A percentile compares a stretch with the other conserved stretches of the same genome.
phyloP scores from a whole-genome alignment of 2,888 invertebrate genomes.

The Epirrhoe tristata region DNA sequence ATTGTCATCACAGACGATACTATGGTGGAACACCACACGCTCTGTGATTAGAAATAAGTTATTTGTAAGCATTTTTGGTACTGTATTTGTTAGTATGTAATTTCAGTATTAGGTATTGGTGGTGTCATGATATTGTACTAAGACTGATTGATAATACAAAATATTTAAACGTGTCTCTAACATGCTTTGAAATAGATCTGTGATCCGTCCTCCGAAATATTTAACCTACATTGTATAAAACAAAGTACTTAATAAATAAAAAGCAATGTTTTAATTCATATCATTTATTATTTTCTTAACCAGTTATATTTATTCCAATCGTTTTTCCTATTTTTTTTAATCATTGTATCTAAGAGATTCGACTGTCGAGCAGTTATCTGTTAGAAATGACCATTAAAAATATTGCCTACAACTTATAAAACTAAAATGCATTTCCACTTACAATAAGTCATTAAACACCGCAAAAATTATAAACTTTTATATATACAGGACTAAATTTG shows the following conservation, averaged over 20 bases:
- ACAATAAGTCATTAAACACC: slow-evolving; percentile 79
- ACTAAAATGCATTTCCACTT: slow-evolving; percentile 85
- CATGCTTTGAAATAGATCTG: slow-evolving; percentile 18
- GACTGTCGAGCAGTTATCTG: slow-evolving; percentile 76
- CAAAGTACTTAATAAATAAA: slow-evolving; percentile 36
- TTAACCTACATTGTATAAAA: slow-evolving; percentile 22
- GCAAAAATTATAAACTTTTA: slow-evolving; percentile 78
- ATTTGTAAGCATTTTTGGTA: slow-evolving; percentile 11
- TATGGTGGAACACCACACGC: slow-evolving; percentile 72
- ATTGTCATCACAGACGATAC: slow-evolving; percentile 76
- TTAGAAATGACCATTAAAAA: slow-evolving; percentile 82
- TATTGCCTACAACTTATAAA: slow-evolving; percentile 84
- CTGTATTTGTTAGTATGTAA: slow-evolving; percentile 19
- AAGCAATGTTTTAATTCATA: slow-evolving; percentile 67
- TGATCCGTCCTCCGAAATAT: slow-evolving; percentile 49
- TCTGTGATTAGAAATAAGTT: slow-evolving; percentile 61
- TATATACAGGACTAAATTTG: slow-evolving; percentile 82
- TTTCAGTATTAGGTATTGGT: neutral
- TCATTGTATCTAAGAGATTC: slow-evolving; percentile 84
- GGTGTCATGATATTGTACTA: neutral
- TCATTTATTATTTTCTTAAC: slow-evolving; percentile 85
- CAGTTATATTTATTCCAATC: slow-evolving; percentile 83
- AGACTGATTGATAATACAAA: slow-evolving; percentile 20
- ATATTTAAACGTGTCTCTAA: neutral
- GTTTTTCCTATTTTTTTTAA: slow-evolving; percentile 83